Conservation (phyloP, 2,888 invertebrate species). For the Cheilosia pagana region DNA sequence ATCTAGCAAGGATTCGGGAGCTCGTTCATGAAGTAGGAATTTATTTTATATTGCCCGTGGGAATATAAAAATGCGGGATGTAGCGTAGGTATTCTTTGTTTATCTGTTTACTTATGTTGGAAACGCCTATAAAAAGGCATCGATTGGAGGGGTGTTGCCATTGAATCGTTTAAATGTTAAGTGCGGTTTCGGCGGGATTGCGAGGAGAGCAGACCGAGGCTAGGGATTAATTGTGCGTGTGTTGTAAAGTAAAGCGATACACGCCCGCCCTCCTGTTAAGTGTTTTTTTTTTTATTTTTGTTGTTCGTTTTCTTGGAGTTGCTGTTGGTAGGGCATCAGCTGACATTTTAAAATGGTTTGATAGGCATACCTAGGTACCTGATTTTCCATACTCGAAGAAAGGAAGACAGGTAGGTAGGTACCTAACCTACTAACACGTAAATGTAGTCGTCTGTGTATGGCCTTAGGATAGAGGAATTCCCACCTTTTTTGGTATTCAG, state of each 20-base stretch:
- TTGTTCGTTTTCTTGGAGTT: too few relatives aligned
- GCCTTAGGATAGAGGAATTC: too few relatives aligned
- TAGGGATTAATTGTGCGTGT: neutral
- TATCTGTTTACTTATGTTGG: constrained; percentile 22
- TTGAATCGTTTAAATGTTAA: constrained; percentile 15
- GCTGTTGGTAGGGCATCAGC: too few relatives aligned
- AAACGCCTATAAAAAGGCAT: constrained; percentile 67
- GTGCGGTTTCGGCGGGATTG: neutral
- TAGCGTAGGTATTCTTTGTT: neutral
- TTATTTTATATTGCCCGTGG: constrained; percentile 60
- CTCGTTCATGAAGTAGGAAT: constrained; percentile 8
- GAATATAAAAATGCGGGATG: constrained; percentile 42
- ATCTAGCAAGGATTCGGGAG: constrained; percentile 43
- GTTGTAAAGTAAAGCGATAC: too few relatives aligned
- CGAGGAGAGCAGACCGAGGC: neutral
- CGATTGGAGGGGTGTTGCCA: constrained; percentile 57
- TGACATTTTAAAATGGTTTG: too few relatives aligned
- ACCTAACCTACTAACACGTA: too few relatives aligned
- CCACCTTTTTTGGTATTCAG: too few relatives aligned
- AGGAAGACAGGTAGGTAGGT: too few relatives aligned
- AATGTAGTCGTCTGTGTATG: too few relatives aligned
- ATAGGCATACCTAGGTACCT: too few relatives aligned
- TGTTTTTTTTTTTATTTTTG: neutral
- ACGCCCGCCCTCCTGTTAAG: neutral
- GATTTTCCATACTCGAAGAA: too few relatives aligned